Percentiles rank a stretch among this genome's conserved stretches.
phyloP scores from a whole-genome alignment of 2,888 invertebrate species.

The Eupeodes latifasciatus region DNA sequence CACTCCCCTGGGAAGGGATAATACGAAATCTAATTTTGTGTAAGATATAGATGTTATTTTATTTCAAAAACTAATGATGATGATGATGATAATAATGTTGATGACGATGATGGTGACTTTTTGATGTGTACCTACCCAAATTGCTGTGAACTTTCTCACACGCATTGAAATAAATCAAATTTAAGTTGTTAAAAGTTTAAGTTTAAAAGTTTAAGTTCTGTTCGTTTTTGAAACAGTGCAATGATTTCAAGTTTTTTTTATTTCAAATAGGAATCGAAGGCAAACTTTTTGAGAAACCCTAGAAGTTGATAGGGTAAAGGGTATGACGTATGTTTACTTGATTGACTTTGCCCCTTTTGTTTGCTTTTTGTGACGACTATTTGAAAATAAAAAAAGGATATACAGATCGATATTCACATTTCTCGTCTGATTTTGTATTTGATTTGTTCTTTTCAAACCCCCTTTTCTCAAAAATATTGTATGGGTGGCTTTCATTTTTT shows the following conservation, averaged over 20 bases:
- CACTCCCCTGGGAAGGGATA: conserved; percentile 2
- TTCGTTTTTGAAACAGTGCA: background rate
- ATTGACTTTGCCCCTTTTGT: background rate
- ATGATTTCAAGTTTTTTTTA: too few species aligned
- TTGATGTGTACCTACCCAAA: background rate
- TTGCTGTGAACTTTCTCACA: background rate
- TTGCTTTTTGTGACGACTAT: conserved; percentile 3
- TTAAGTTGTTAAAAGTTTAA: background rate
- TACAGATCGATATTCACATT: conserved; percentile 8
- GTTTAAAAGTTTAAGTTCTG: background rate
- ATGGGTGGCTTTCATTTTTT: background rate
- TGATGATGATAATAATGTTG: conserved; percentile 6
- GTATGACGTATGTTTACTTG: too few species aligned
- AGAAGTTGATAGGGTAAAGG: too few species aligned
- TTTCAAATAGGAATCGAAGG: too few species aligned
- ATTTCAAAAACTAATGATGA: conserved; percentile 7
- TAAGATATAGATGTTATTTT: conserved; percentile 17
- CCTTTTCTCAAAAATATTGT: background rate
- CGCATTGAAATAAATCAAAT: conserved; percentile 3
- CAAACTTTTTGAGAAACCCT: too few species aligned
- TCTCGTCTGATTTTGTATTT: background rate
- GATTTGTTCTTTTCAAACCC: conserved; percentile 1
- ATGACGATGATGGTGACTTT: background rate
- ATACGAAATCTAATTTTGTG: conserved; percentile 18
- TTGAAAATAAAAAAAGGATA: background rate